Evolutionary conservation across 2,888 invertebrate species (phyloP).

Genomic region (Drosophila cracens): DNA sequence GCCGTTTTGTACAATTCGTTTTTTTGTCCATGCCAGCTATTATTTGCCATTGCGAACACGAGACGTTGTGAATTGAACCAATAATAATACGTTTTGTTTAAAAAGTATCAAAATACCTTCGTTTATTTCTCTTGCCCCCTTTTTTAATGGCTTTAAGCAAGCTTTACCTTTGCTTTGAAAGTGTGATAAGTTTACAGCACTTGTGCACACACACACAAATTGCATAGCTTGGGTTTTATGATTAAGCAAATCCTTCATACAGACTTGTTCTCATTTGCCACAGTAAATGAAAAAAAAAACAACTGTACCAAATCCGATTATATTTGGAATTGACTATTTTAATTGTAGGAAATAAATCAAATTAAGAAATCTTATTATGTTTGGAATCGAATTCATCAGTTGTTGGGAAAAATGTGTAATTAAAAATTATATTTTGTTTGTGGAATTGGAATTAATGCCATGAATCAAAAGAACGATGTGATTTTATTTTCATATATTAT

Average conservation of each 20-base stretch:
- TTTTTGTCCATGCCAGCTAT: conserved; percentile 3
- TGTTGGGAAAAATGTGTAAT: too few species aligned
- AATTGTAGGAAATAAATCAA: neutral
- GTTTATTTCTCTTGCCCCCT: conserved; percentile 44
- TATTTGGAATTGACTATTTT: neutral
- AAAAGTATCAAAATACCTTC: conserved; percentile 62
- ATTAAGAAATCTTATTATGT: too few species aligned
- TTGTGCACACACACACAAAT: neutral
- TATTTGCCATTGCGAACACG: conserved; percentile 9
- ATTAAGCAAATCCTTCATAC: neutral
- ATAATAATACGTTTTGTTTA: conserved; percentile 55
- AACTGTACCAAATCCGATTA: neutral
- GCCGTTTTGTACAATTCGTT: conserved; percentile 19
- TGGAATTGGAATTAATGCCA: too few species aligned
- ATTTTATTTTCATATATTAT: neutral
- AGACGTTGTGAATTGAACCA: conserved; percentile 29
- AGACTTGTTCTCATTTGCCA: neutral
- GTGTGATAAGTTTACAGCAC: conserved; percentile 51
- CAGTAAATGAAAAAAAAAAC: neutral
- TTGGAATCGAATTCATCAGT: neutral
- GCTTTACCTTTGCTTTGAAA: conserved; percentile 51
- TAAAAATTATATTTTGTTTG: too few species aligned
- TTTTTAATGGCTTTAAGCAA: conserved; percentile 29
- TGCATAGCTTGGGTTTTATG: neutral
- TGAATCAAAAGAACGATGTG: neutral